Base-by-base conservation (phyloP, 2,797 vertebrate species). In the Ctenopoma kingsleyae region DNA sequence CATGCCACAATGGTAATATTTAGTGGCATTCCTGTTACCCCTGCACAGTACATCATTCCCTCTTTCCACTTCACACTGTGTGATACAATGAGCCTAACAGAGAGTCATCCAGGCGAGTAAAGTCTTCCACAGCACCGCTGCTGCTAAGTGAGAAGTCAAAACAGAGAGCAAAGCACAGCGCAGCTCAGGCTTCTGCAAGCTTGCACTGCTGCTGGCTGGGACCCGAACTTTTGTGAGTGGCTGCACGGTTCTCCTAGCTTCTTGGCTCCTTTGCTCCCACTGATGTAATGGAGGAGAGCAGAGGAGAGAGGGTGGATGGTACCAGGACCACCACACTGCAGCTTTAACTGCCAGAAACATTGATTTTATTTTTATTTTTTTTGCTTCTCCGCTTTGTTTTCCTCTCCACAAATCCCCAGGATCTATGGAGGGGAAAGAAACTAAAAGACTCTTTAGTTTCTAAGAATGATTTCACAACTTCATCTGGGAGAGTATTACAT, bases 241-340 rank as follows among this genome's bases (percentile, higher is more conserved):
- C 83, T 82, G 80, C 63, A 36, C 50, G 44, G 73, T 78, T 84
- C 78, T 71, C 64, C 77, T 38, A 47, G 82, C 81, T 73, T 76
- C 67, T 88, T 89, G 90, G 87, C 91, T 85, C 48, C 68, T 60
- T 46, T 7, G 50, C 27, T 54, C 4, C 3, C 74, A 76, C 81
- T 93, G 92, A 93, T 89, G 91, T 91, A 89, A 93, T 86, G 85
- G 89, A 84, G 86, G 74, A 73, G 76, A 78, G 63, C 0, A 36
- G 62, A 74, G 50, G 6, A 76, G 61, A 80, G 69, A 40, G 62
- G 53, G 69, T 57, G 73, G 77, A 87, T 64, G 58, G 76, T 66
- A 83, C 76, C 84, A 78, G 82, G 84, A 76, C 74, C 84, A 82
- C 84, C 74, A 40, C 69, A 57, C 66, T 13, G 73, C 56, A 4